Conservation (phyloP, 2,113 vertebrate genomes). For the Oreochromis aureus region DNA sequence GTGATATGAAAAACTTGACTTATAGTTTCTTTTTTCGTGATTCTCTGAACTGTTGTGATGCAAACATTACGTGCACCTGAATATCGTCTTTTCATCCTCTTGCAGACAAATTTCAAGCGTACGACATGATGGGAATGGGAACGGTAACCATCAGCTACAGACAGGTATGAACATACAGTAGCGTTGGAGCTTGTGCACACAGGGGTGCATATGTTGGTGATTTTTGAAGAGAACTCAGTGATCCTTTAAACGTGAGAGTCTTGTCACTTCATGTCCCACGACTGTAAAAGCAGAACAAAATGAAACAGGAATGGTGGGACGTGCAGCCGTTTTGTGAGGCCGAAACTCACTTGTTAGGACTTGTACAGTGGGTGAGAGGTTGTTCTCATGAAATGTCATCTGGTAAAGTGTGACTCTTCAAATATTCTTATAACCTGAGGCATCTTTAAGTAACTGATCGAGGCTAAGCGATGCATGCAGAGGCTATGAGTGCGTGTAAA, state of each 20-base stretch:
- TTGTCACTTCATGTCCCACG: neutral
- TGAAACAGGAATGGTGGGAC: accelerated
- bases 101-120: constrained; percentile 65
- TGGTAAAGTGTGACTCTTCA: neutral
- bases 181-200: neutral
- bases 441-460: neutral
- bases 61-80: neutral
- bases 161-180: constrained; percentile 48
- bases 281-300: neutral
- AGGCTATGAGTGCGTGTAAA: neutral
- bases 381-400: neutral
- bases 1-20: too few relatives aligned
- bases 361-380: neutral
- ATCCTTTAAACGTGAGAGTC: neutral
- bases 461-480: neutral
- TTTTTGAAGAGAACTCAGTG: neutral
- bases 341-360: neutral
- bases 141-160: constrained; percentile 57
- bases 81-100: neutral
- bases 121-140: constrained; percentile 59
- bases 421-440: neutral
- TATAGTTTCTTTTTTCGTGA: neutral
- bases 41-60: neutral
- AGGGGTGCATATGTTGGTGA: too few relatives aligned
- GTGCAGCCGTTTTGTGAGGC: neutral